A percentile compares a stretch with the other conserved stretches of the same genome.
Evolutionary conservation across 2,888 invertebrate species (phyloP).

Genomic region (Ennomos erosarius): DNA sequence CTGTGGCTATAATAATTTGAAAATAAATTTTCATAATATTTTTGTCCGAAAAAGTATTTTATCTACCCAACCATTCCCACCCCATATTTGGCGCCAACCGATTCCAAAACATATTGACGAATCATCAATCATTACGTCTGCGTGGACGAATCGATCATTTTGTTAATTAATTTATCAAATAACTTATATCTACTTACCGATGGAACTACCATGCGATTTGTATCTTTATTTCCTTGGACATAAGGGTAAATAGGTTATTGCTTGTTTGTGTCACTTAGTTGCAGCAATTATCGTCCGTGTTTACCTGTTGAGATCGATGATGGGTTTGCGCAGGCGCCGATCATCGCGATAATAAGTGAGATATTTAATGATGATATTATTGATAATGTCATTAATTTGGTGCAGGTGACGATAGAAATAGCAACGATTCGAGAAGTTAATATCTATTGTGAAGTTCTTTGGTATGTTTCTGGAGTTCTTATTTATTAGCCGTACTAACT

Average conservation of each 20-base stretch:
- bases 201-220: slow-evolving; percentile 30
- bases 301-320: slow-evolving; percentile 63
- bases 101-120: slow-evolving; percentile 64
- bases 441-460: not conserved
- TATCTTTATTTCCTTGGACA: slow-evolving; percentile 26
- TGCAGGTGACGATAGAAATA: not conserved
- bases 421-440: not conserved
- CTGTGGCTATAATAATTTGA: too few species aligned
- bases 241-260: slow-evolving; percentile 22
- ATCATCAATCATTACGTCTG: slow-evolving; percentile 68
- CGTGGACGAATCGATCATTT: slow-evolving; percentile 61
- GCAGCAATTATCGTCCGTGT: slow-evolving; percentile 56
- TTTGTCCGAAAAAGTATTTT: not conserved
- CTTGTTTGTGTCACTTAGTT: slow-evolving; percentile 45
- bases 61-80: slow-evolving; percentile 27
- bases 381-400: slow-evolving; percentile 37
- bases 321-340: slow-evolving; percentile 57
- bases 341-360: slow-evolving; percentile 42
- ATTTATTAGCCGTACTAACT: too few species aligned
- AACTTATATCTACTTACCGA: slow-evolving; percentile 33
- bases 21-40: not conserved
- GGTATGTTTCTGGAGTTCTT: too few species aligned
- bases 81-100: slow-evolving; percentile 52
- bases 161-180: slow-evolving; percentile 63
- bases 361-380: slow-evolving; percentile 20